phyloP scores from a whole-genome alignment of 2,888 invertebrate genomes.

The Tridacna crocea region DNA sequence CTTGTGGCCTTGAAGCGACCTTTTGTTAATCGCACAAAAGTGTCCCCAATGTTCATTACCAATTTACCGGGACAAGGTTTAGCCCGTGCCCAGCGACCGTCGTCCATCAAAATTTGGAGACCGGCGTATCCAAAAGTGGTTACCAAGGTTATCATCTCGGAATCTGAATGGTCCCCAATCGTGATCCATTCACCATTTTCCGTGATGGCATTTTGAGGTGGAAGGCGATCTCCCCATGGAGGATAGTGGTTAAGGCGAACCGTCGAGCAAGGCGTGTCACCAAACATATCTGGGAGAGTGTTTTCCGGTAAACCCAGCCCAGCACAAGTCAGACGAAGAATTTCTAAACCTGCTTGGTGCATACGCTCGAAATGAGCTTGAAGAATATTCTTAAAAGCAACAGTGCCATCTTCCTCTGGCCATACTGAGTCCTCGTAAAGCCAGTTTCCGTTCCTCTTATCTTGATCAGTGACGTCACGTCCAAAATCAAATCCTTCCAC shows the following conservation, averaged over 20 bases:
- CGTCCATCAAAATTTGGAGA: conserved; percentile 13
- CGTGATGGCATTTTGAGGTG: conserved; percentile 14
- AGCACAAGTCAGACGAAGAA: conserved; percentile 7
- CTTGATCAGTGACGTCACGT: conserved; percentile 12
- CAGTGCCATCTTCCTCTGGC: conserved; percentile 4
- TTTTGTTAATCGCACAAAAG: conserved; percentile 8
- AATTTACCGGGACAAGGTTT: conserved; percentile 17
- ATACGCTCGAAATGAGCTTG: conserved; percentile 14
- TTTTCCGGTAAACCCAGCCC: conserved; percentile 13
- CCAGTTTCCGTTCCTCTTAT: conserved; percentile 7
- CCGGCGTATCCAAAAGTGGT: conserved; percentile 18
- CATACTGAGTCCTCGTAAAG: conserved; percentile 16
- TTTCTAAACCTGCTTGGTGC: conserved; percentile 18
- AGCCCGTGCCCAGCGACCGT: conserved; percentile 4
- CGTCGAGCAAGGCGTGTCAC: conserved; percentile 12
- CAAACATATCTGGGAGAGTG: conserved; percentile 20
- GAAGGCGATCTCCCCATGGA: conserved; percentile 10
- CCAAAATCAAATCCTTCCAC: conserved; percentile 23
- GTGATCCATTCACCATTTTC: conserved; percentile 12
- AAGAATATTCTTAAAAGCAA: conserved; percentile 10
- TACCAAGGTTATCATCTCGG: conserved; percentile 19
- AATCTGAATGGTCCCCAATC: conserved; percentile 16
- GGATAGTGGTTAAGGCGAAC: conserved; percentile 16
- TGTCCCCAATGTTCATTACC: conserved; percentile 22
- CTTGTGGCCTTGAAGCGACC: conserved; percentile 18